Evolutionary conservation across 1,140 invertebrate genomes (phyloP), one percentile per base, ranked within the genome.

Genomic region (Macrobrachium nipponense): DNA sequence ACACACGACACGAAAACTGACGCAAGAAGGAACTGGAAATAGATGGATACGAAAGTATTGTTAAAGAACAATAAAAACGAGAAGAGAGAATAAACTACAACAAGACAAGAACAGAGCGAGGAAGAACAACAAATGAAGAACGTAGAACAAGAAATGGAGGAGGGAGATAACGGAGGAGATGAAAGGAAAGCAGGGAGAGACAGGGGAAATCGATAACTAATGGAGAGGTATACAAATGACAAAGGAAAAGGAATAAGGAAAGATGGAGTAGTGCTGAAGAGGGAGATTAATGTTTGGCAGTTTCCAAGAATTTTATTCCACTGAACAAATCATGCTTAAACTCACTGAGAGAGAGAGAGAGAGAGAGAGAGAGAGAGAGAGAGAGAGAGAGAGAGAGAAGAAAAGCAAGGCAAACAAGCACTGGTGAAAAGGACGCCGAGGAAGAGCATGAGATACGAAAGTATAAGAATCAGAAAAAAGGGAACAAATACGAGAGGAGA

Each of bases 331-430:
- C 18, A 6, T 6, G 15, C 18, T n/a, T 18, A 66, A 23, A 15
- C 18, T 0, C 18, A 66, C 18, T 23, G 66, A 68, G 66, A 68
- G 66, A 68, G 66, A 68, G 66, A 68, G 66, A 68, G 66, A 68
- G 66, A 68, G 66, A 20, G 66, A 68, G 66, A 68, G 66, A 68
- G 66, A 51, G 64, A 66, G 64, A 66, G 64, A 66, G 64, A 66
- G 64, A 66, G 64, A 66, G 64, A 66, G 64, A 66, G 64, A 66
- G 64, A 66, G 64, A 66, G 64, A 66, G 27, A 36, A 36, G 27
- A 36, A 36, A 36, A 1, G 27, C 27, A 36, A 36, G 27, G 27
- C 27, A 36, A 36, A 36, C 27, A 36, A 36, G 27, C 27, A 36
- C 27, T 36, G n/a, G n/a, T n/a, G 27, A 36, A 36, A 36, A 36